phyloP scores from a whole-genome alignment of 2,113 vertebrate genomes.

The Equus quagga region DNA sequence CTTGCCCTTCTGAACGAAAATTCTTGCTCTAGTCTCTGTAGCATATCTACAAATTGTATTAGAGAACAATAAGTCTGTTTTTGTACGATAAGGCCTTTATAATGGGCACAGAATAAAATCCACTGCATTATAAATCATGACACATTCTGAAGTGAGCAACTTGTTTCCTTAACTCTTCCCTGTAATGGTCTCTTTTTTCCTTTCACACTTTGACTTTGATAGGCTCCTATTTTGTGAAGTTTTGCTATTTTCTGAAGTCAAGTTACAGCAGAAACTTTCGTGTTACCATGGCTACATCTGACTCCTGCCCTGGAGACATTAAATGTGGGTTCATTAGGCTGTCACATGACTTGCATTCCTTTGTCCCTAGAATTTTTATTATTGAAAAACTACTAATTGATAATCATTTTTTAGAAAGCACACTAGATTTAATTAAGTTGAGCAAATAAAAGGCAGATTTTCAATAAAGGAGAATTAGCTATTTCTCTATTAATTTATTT shows the following conservation, averaged over 20 bases:
- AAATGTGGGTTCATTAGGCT: constrained; percentile 76
- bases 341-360: constrained; percentile 61
- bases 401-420: constrained; percentile 74
- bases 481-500: neutral
- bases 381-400: constrained; percentile 83
- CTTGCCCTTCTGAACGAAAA: neutral
- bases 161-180: neutral
- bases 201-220: constrained; percentile 9
- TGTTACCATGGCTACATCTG: constrained; percentile 75
- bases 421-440: constrained; percentile 83
- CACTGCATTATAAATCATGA: neutral
- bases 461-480: constrained; percentile 72
- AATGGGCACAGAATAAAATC: neutral
- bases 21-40: neutral
- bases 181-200: neutral
- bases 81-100: neutral
- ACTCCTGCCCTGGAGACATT: constrained; percentile 71
- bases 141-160: neutral
- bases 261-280: constrained; percentile 31
- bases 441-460: constrained; percentile 79
- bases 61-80: neutral
- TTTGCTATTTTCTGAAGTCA: constrained; percentile 40
- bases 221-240: constrained; percentile 50
- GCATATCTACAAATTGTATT: neutral
- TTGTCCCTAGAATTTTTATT: constrained; percentile 79